A percentile compares a stretch with the other conserved stretches of the same genome.
These are phyloP conservation scores for Erethizon dorsatum DNA, from an alignment of 2,797 vertebrate genomes.

Conservation along the genomic window DNA sequence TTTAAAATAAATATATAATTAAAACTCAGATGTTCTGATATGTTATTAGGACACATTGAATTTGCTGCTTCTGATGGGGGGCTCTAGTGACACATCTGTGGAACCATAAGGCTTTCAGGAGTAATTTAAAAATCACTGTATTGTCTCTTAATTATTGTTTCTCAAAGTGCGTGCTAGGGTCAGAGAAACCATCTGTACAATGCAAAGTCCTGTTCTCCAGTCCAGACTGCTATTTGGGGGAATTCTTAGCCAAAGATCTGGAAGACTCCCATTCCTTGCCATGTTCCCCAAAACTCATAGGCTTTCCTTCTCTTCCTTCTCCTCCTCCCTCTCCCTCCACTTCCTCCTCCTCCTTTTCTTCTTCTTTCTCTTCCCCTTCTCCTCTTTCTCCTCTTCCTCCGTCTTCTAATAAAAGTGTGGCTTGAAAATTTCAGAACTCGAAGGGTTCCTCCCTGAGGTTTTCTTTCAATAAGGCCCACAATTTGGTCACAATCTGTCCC, in stretches of 20 bases:
- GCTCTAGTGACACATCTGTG: not conserved
- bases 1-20: not conserved
- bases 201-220: not conserved
- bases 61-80: not conserved
- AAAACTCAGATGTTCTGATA: not conserved
- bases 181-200: not conserved
- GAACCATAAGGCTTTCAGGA: not conserved
- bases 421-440: slow-evolving; percentile 37
- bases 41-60: not conserved
- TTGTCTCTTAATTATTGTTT: slow-evolving; percentile 7
- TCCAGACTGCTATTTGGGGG: not conserved
- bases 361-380: not conserved
- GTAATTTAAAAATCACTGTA: not conserved
- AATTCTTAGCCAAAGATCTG: not conserved
- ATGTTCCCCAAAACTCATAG: not conserved
- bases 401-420: not conserved
- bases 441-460: not conserved
- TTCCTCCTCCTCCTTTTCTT: not conserved
- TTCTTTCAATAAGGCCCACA: not conserved
- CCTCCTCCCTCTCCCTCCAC: not conserved
- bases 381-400: not conserved
- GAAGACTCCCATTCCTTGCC: not conserved
- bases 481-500: not conserved
- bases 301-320: not conserved
- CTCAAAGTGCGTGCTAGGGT: not conserved